Base-by-base conservation (phyloP, 2,888 invertebrate species). In the Drosophila melanosoma region DNA sequence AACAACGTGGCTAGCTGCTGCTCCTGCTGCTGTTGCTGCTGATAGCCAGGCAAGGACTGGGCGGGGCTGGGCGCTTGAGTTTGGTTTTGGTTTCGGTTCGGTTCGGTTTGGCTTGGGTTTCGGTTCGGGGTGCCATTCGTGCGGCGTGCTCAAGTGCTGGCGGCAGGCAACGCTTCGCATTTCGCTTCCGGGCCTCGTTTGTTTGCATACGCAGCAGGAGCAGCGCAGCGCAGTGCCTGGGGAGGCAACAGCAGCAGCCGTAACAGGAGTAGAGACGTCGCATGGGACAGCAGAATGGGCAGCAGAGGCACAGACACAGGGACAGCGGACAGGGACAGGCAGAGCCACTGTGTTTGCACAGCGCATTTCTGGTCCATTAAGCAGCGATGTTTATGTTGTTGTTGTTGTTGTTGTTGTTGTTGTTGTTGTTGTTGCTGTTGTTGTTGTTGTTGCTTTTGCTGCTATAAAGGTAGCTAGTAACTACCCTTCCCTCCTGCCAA, bases 311-410 rank as follows among this genome's bases (percentile, higher is more conserved):
- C 26, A 26, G 26, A 2, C 2, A 26, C 26, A 26, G 26, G 26
- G 26, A 49, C 42, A 15, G 53, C 2, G 26, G 26, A 49, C 42
- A 15, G 53, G 20, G n/a, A 38, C 29, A 11, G 57, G 45, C 40
- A 65, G 32, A 48, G 56, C 45, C 63, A 36, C 54, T 70, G 73
- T 88, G 90, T 87, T 87, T 90, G 90, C 89, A 77, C 82, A 82
- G 81, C 89, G 90, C 84, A 87, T 87, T 85, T 87, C 87, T 86
- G 87, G 87, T 90, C 87, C 87, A 87, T 87, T 90, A 90, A 88
- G 89, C 86, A 83, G 87, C 83, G 74, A 45, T 69, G 79, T 72
- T 65, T 45, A 61, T 65, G 53, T 20, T 65, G 51, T 58, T 79
- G 65, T 32, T 57, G 48, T 36, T 78, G 45, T 29, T 79, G 45